These are phyloP conservation scores for Geococcyx californianus DNA, from an alignment of 2,113 vertebrate species.

Conservation along the genomic window DNA sequence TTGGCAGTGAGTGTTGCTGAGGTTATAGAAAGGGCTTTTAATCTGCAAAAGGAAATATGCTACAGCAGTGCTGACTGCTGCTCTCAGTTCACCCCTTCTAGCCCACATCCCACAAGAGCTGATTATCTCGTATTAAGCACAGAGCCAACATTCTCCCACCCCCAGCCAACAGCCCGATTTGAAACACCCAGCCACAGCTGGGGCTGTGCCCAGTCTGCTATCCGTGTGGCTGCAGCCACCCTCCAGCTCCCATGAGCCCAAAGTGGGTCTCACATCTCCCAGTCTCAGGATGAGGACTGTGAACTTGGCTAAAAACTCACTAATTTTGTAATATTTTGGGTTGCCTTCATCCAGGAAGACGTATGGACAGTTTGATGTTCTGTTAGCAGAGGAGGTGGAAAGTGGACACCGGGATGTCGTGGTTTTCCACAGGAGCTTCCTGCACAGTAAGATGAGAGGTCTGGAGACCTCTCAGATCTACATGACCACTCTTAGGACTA, in stretches of 20 bases:
- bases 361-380: accelerated
- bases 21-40: constrained; percentile 26
- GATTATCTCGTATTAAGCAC: not conserved
- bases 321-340: not conserved
- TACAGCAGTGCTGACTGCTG: not conserved
- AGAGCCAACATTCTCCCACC: not conserved
- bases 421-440: not conserved
- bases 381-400: not conserved
- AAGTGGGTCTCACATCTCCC: not conserved
- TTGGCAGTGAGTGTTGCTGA: not conserved
- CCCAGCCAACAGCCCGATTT: accelerated
- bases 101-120: not conserved
- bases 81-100: not conserved
- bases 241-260: accelerated
- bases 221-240: accelerated
- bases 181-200: accelerated
- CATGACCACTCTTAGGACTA: not conserved
- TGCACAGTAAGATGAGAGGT: not conserved
- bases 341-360: not conserved
- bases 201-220: not conserved
- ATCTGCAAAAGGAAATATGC: constrained; percentile 16
- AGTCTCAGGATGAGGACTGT: accelerated
- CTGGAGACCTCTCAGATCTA: not conserved
- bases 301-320: accelerated
- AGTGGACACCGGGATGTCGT: not conserved